Evolutionary conservation across 1,140 invertebrate species (phyloP), one percentile per base, ranked within the genome.

Genomic region (Drosophila bocki): DNA sequence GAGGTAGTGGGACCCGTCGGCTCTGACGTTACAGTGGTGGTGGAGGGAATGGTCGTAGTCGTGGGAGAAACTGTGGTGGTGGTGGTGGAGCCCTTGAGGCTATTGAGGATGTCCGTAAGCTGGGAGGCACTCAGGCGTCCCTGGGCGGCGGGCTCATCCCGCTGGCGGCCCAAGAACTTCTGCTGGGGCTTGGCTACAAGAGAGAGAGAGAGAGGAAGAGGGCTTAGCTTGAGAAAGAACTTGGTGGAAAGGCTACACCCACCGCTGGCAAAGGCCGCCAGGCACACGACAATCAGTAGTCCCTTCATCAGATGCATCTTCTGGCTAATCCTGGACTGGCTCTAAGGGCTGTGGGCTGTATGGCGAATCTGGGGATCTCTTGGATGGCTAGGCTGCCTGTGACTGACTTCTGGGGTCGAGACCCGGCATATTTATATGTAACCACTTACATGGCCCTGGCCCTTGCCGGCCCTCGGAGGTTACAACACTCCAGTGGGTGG

Each of bases 391-490:
- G 51, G 70, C 83, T 57, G 64, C 61, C 64, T 83, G 63, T 80
- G 61, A 87, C 83, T 87, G 83, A 87, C 84, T 87, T 80, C 72
- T 75, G 69, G 69, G 71, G 68, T 32, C 62, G 8, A 12, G 11
- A 33, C 26, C 41, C 56, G 68, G 68, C 76, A 88, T 87, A 88
- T 87, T 87, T 87, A 87, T 87, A 87, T 72, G 72, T 53, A 41
- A 56, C 32, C 44, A 51, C 44, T 82, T 82, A 62, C 59, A 72
- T 29, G 37, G 47, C 12, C 17, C 33, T 5, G 50, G 50, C 50
- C 48, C 47, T 58, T 5, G 2, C 32, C 13, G 17, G 57, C 22
- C 29, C 32, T 17, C 1, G 0, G 0, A n/a, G 37, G 51, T 56
- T 51, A 67, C 71, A 69, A 33, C 51, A 26, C 12, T 5, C 32